phyloP scores from a whole-genome alignment of 1,140 invertebrate species.

The Scaptomyza pallida region DNA sequence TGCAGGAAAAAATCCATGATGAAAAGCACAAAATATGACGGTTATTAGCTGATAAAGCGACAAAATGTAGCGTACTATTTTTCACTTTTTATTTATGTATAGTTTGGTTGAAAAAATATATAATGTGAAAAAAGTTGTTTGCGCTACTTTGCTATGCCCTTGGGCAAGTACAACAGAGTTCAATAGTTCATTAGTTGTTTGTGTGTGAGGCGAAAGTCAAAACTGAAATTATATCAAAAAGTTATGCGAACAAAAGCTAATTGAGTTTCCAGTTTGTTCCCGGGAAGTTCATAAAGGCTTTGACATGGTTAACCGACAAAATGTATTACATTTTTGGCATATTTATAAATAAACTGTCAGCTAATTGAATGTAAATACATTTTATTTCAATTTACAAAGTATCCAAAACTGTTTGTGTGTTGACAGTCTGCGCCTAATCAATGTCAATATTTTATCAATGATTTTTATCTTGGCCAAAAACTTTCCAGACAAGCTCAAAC shows the following conservation, averaged over 20 bases:
- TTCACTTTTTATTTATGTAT: slow-evolving; percentile 2
- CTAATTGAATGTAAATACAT: too few relatives aligned
- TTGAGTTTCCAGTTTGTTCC: background rate
- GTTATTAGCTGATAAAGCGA: too few relatives aligned
- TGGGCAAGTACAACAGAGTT: background rate
- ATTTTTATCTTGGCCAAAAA: slow-evolving; percentile 38
- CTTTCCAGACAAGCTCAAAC: slow-evolving; percentile 36
- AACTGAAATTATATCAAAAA: background rate
- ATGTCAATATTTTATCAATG: slow-evolving; percentile 32
- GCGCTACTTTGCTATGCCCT: background rate
- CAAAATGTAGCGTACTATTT: too few relatives aligned
- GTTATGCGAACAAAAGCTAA: background rate
- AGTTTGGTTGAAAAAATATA: too few relatives aligned
- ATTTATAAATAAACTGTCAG: too few relatives aligned
- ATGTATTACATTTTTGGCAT: too few relatives aligned
- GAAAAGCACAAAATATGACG: too few relatives aligned
- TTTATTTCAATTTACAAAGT: too few relatives aligned
- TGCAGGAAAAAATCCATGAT: too few relatives aligned
- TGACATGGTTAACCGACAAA: too few relatives aligned
- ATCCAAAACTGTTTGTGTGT: background rate
- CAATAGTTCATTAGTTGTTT: background rate
- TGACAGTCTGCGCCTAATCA: slow-evolving; percentile 13
- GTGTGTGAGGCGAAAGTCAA: background rate
- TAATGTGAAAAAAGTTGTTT: background rate
- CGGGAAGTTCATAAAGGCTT: background rate